Evolutionary conservation across 1,140 invertebrate genomes (phyloP), one percentile per base, ranked within the genome.

Genomic region (Brachystomella parvula): DNA sequence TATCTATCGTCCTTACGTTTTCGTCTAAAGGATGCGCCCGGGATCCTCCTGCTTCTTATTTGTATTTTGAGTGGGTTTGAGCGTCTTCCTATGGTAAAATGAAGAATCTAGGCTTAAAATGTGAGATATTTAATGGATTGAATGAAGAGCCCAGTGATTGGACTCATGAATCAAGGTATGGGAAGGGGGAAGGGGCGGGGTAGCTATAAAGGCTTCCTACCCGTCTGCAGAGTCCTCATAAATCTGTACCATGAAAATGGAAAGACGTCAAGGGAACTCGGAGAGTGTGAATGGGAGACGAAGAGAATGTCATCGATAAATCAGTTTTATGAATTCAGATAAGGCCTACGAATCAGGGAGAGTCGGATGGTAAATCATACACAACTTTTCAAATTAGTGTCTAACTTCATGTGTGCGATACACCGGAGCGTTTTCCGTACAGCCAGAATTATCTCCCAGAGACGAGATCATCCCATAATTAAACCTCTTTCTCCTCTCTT

Each of bases 351-450:
- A 53, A 53, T 53, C 49, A 53, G 49, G 49, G 15, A 26, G 6
- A 24, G 49, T 15, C 9, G 9, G 49, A 53, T 53, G 49, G 63
- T 64, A 72, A 72, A 72, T 72, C 71, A 72, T 72, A 72, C 67
- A 72, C 68, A 72, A 72, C 65, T 72, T 70, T 72, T 69, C 67
- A 72, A 69, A 72, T 72, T 72, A 70, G 65, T 53, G 49, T 53
- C 49, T 53, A 53, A 53, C 68, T 68, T 72, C 71, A 72, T 57
- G 26, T 59, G 61, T 47, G 64, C 70, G 67, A 67, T 71, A 67
- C 64, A 35, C 58, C 29, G 29, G 53, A 12, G 3, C 29, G 15
- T 12, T 9, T 6, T 15, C 58, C 9, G 17, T 26, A 28, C 32
- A n/a, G 3, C 32, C 26, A 49, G 63, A 67, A 71, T 71, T 71